Percentiles rank a stretch among this genome's conserved stretches.
These are phyloP conservation scores for Pseudomugil tenellus DNA, from an alignment of 2,797 vertebrate genomes.

Conservation along the genomic window DNA sequence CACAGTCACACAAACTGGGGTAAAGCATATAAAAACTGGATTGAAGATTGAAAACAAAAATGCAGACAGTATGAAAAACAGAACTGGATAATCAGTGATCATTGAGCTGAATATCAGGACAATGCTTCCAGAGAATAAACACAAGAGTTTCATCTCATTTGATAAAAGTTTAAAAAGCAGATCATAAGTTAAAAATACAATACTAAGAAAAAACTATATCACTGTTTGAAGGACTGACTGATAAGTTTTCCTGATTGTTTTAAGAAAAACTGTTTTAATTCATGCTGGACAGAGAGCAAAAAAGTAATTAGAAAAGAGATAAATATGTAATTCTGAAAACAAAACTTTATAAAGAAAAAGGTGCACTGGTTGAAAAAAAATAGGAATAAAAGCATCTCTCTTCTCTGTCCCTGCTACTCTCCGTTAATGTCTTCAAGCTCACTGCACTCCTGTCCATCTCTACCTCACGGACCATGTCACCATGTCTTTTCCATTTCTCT, in stretches of 20 bases:
- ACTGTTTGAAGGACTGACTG: neutral
- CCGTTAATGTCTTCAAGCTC: constrained; percentile 49
- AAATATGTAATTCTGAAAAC: constrained; percentile 12
- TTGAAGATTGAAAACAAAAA: constrained; percentile 25
- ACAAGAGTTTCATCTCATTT: constrained; percentile 2
- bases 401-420: constrained; percentile 22
- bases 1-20: constrained; percentile 4
- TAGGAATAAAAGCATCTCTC: constrained; percentile 33
- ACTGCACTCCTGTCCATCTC: constrained; percentile 51
- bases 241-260: neutral
- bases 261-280: constrained; percentile 40
- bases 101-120: neutral
- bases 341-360: neutral
- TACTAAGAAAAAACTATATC: neutral
- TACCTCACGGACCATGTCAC: constrained; percentile 41
- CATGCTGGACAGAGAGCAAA: constrained; percentile 15
- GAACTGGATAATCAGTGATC: neutral
- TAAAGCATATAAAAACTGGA: constrained; percentile 18
- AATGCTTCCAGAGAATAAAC: constrained; percentile 4
- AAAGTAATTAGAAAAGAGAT: constrained; percentile 11
- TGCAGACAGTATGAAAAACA: constrained; percentile 15
- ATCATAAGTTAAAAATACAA: neutral
- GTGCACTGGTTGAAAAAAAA: constrained; percentile 1
- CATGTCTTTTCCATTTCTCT: constrained; percentile 61
- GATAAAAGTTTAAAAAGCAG: neutral